phyloP scores from a whole-genome alignment of 2,888 invertebrate genomes.

The Nemoura dubitans region DNA sequence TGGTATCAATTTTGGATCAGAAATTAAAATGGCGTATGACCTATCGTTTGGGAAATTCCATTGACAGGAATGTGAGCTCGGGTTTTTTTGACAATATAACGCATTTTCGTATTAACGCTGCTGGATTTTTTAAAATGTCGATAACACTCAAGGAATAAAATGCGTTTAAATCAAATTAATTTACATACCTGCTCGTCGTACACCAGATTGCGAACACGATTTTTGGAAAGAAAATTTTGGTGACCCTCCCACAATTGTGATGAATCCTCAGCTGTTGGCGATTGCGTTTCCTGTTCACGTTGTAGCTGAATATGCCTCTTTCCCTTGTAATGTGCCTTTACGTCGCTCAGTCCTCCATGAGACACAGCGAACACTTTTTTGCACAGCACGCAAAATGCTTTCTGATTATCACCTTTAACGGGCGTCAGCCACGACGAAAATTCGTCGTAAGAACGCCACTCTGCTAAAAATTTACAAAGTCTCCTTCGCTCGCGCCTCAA shows the following conservation, averaged over 20 bases:
- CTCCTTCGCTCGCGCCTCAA: slow-evolving; percentile 53
- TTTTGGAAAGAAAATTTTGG: slow-evolving; percentile 45
- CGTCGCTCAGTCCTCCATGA: slow-evolving; percentile 57
- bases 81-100: slow-evolving; percentile 35
- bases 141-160: neutral
- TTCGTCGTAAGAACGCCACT: slow-evolving; percentile 54
- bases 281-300: slow-evolving; percentile 51
- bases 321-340: slow-evolving; percentile 57
- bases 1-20: slow-evolving; percentile 51
- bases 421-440: slow-evolving; percentile 56
- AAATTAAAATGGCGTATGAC: slow-evolving; percentile 52
- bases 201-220: slow-evolving; percentile 42
- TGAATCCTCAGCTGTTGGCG: slow-evolving; percentile 45
- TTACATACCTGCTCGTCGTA: slow-evolving; percentile 48
- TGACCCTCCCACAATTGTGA: slow-evolving; percentile 47
- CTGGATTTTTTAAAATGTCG: neutral
- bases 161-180: neutral
- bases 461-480: slow-evolving; percentile 57
- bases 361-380: slow-evolving; percentile 56
- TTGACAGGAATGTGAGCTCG: slow-evolving; percentile 49
- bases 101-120: neutral
- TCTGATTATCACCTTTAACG: slow-evolving; percentile 56
- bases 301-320: slow-evolving; percentile 57
- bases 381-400: slow-evolving; percentile 56
- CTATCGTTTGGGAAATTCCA: slow-evolving; percentile 51